Evolutionary conservation across 2,113 vertebrate species (phyloP).

Genomic region (Passer domesticus): DNA sequence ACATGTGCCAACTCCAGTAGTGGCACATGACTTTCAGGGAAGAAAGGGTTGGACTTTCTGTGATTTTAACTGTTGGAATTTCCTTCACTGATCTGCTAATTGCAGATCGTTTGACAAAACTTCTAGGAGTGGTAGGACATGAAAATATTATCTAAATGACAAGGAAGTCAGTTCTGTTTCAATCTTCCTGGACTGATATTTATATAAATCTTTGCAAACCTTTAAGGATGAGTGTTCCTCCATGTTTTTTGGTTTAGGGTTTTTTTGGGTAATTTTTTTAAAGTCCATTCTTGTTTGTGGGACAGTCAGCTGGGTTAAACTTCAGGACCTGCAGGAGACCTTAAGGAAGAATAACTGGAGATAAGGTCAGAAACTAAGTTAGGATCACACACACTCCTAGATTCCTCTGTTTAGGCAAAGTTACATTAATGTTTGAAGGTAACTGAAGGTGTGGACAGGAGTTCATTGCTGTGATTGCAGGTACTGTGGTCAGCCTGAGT

Average conservation of each 20-base stretch:
- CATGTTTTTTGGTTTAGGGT: fast-evolving
- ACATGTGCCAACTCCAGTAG: background rate
- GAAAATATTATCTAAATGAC: background rate
- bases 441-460: background rate
- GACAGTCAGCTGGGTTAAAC: background rate
- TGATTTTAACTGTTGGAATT: background rate
- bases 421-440: background rate
- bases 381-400: background rate
- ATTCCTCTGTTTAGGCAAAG: background rate
- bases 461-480: background rate
- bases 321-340: background rate
- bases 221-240: background rate
- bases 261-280: background rate
- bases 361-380: background rate
- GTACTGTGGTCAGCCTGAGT: background rate
- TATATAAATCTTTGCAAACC: background rate
- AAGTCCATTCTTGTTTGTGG: background rate
- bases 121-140: background rate
- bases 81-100: background rate
- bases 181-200: background rate
- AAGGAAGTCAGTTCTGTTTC: background rate
- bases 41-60: background rate
- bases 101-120: background rate
- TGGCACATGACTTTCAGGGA: background rate
- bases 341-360: background rate